Base-by-base conservation (phyloP, 2,888 invertebrate species). In the Colletes collaris region DNA sequence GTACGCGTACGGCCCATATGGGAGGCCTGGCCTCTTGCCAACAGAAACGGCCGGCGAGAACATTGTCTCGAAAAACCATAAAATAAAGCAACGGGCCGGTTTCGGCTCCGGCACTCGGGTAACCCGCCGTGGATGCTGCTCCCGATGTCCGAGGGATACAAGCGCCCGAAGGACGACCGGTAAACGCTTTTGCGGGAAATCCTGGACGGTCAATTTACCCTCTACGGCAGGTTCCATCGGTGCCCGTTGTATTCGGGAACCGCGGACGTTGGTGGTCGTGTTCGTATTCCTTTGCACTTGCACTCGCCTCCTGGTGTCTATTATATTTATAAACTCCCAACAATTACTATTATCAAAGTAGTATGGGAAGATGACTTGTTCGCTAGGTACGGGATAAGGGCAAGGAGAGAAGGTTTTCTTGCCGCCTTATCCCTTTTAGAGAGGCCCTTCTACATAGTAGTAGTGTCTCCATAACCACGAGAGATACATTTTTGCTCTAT, bases 1-100 rank as follows among this genome's bases (percentile, higher is more conserved):
- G 60, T 76, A 67, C 79, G 83, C 81, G 86, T 73, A 86, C 85
- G 86, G 88, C 83, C 89, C 90, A 90, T 91, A 91, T 91, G 89
- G 87, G 90, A 89, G 86, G 88, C 88, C 44, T 46, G 44, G 44
- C 44, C 44, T 46, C 44, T 46, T 10, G 44, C 44, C 83, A 86
- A 86, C 88, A 86, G 87, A 90, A 90, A 90, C 86, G 87, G 86
- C 83, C 87, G 84, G 83, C 82, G 89, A 75, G 86, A 91, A 92
- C 92, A 91, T 91, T 92, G 92, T 92, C 91, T 91, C 86, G 91
- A 90, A 91, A 91, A 91, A 91, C 91, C 91, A 92, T 92, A 91
- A 92, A 92, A 92, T 92, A 92, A 92, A 92, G 89, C 89, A 92
- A 81, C 86, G 46, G 81, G 79, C 79, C 76, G 82, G 84, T 86